Conservation (phyloP, 2,888 invertebrate genomes). For the Agrochola lychnidis region DNA sequence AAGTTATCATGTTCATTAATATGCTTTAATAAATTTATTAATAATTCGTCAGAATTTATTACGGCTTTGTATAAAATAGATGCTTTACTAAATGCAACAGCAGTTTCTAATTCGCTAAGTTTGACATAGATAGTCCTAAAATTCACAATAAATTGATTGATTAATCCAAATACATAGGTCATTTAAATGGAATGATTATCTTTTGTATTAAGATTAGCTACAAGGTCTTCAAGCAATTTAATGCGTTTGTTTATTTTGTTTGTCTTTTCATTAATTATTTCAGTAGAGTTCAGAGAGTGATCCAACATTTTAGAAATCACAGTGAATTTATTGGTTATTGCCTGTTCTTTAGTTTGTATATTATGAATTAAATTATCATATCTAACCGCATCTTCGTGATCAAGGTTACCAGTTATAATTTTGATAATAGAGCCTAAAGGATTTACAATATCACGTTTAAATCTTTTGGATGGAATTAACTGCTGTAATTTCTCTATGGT, state of each 20-base stretch:
- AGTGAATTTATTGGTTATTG: neutral
- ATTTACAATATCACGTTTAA: conserved; percentile 2
- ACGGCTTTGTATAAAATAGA: conserved; percentile 5
- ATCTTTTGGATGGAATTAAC: neutral
- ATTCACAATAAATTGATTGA: conserved; percentile 18
- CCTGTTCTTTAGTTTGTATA: neutral
- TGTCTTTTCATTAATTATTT: neutral
- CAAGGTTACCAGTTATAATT: conserved; percentile 8
- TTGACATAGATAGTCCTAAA: neutral
- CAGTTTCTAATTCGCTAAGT: conserved; percentile 1
- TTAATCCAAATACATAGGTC: neutral
- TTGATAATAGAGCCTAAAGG: neutral
- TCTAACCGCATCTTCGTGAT: neutral
- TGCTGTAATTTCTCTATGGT: neutral
- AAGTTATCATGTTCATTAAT: neutral
- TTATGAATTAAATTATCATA: neutral
- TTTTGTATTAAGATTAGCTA: neutral
- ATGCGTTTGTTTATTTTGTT: neutral
- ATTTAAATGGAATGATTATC: conserved; percentile 7
- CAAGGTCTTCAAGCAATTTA: neutral
- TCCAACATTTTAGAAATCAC: neutral
- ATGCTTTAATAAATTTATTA: neutral
- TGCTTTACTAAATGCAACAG: conserved; percentile 1
- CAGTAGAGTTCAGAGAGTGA: neutral
- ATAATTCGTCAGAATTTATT: neutral